Evolutionary conservation across 2,888 invertebrate species (phyloP).

Genomic region (Lucinisca nassula): DNA sequence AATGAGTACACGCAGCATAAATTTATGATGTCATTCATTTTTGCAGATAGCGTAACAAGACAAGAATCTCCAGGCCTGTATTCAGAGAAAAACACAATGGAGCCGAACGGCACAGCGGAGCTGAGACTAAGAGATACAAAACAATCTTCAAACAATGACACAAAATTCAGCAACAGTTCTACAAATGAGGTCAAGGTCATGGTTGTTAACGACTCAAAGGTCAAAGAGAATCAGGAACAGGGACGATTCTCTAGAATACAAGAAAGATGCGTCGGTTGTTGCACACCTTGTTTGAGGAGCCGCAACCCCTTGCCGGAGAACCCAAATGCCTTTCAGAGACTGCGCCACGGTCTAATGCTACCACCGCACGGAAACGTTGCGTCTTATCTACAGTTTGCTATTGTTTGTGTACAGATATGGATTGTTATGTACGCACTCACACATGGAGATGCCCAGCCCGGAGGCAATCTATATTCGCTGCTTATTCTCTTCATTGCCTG

Average conservation of each 20-base stretch:
- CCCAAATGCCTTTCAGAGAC: conserved; percentile 56
- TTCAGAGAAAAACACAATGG: too few species aligned
- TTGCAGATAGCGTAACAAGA: too few species aligned
- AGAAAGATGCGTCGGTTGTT: conserved; percentile 41
- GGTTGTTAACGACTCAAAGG: background rate
- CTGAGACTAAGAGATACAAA: background rate
- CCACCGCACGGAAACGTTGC: conserved; percentile 79
- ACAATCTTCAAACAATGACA: background rate
- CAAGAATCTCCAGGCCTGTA: too few species aligned
- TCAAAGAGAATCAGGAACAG: background rate
- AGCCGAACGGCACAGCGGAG: background rate
- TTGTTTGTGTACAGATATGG: conserved; percentile 75
- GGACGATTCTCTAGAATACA: conserved; percentile 12
- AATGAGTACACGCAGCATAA: too few species aligned
- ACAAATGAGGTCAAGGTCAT: background rate
- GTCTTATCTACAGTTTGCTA: conserved; percentile 64
- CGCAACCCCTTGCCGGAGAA: conserved; percentile 75
- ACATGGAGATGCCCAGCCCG: conserved; percentile 75
- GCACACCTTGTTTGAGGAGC: conserved; percentile 71
- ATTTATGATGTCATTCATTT: too few species aligned
- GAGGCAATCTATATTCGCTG: conserved; percentile 80
- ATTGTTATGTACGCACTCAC: conserved; percentile 72
- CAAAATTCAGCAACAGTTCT: background rate
- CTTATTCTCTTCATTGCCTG: conserved; percentile 76
- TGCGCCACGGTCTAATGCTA: conserved; percentile 71